Conservation (phyloP, 2,113 vertebrate species). For the Butastur rufipennis region DNA sequence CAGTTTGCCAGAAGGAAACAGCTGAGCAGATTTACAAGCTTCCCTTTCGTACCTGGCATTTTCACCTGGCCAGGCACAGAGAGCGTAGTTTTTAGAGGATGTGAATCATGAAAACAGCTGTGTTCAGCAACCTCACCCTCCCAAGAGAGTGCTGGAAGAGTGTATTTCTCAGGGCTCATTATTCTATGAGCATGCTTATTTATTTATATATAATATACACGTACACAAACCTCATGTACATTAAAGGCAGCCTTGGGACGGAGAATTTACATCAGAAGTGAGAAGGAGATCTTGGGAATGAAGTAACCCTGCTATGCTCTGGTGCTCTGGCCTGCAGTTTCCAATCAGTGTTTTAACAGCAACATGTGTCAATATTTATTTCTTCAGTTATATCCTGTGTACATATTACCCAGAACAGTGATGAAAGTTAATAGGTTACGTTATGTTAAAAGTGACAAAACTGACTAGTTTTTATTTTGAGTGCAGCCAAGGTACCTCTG, state of each 20-base stretch:
- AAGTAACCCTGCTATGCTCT: background rate
- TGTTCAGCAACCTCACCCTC: constrained; percentile 1
- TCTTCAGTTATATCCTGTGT: constrained; percentile 19
- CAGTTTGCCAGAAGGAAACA: constrained; percentile 15
- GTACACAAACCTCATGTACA: constrained; percentile 24
- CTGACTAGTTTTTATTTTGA: constrained; percentile 6
- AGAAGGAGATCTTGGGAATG: background rate
- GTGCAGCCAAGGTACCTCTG: background rate
- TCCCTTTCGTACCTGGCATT: background rate
- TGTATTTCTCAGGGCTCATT: constrained; percentile 19
- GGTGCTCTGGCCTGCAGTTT: constrained; percentile 18
- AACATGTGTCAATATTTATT: constrained; percentile 51
- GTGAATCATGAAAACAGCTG: constrained; percentile 55
- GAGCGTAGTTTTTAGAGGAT: background rate
- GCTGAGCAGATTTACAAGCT: constrained; percentile 23
- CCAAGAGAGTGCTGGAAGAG: constrained; percentile 28
- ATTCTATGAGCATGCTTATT: background rate
- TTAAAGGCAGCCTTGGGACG: background rate
- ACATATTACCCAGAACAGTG: constrained; percentile 14
- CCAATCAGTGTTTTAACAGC: constrained; percentile 29
- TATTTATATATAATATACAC: constrained; percentile 32
- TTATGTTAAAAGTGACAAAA: constrained; percentile 34
- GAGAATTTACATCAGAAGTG: constrained; percentile 28
- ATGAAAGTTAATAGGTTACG: constrained; percentile 52
- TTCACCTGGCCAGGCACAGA: constrained; percentile 15